phyloP scores from a whole-genome alignment of 1,140 invertebrate genomes.

The Goniozus legneri region DNA sequence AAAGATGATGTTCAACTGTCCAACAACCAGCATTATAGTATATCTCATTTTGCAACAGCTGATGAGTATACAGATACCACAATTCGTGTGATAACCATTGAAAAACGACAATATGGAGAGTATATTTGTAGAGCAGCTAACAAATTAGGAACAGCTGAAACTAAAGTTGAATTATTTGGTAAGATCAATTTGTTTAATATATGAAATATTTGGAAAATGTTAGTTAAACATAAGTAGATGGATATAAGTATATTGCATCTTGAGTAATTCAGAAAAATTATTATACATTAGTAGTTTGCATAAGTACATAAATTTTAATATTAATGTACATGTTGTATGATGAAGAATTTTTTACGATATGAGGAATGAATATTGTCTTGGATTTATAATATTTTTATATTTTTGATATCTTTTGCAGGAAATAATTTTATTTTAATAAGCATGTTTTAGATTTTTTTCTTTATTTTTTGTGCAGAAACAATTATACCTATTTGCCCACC shows the following conservation, averaged over 20 bases:
- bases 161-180: slow-evolving; percentile 80
- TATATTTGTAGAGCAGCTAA: slow-evolving; percentile 86
- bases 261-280: not conserved
- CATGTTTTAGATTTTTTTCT: slow-evolving; percentile 48
- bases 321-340: no score
- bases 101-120: slow-evolving; percentile 83
- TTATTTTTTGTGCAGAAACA: slow-evolving; percentile 66
- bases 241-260: no score
- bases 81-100: slow-evolving; percentile 82
- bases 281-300: not conserved
- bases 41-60: slow-evolving; percentile 84
- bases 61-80: slow-evolving; percentile 90
- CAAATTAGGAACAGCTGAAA: slow-evolving; percentile 77
- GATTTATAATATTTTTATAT: slow-evolving; percentile 7
- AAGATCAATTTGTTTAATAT: slow-evolving; percentile 37
- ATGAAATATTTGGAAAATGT: no score
- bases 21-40: slow-evolving; percentile 87
- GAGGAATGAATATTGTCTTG: not conserved
- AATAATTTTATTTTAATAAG: slow-evolving; percentile 26
- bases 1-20: slow-evolving; percentile 77
- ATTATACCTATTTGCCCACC: slow-evolving; percentile 89
- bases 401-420: not conserved
- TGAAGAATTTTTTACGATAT: no score
- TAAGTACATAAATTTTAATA: no score
- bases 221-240: no score